Evolutionary conservation across 1,140 invertebrate species (phyloP).

Genomic region (Sycophaga agraensis): DNA sequence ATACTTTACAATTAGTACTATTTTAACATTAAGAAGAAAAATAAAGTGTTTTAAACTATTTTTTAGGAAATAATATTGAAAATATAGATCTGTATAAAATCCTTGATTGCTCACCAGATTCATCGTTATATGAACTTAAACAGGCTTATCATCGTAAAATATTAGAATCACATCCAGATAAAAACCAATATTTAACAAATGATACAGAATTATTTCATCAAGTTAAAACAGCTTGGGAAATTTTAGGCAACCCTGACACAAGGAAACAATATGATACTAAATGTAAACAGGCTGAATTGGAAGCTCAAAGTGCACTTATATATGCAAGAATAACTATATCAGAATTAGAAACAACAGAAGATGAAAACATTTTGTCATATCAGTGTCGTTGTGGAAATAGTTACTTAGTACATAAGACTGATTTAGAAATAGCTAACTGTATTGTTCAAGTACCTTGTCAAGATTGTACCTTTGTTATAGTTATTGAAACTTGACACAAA

Average conservation of each 20-base stretch:
- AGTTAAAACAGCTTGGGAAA: constrained; percentile 67
- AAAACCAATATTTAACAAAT: constrained; percentile 42
- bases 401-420: constrained; percentile 58
- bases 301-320: constrained; percentile 56
- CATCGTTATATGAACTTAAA: constrained; percentile 64
- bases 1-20: no score
- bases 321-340: constrained; percentile 60
- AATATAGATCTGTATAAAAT: constrained; percentile 60
- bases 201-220: constrained; percentile 54
- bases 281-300: constrained; percentile 56
- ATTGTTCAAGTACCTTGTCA: constrained; percentile 61
- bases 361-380: constrained; percentile 55
- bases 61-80: no score
- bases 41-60: no score
- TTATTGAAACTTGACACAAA: constrained; percentile 53
- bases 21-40: no score
- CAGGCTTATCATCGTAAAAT: constrained; percentile 63
- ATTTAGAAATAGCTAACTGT: constrained; percentile 53
- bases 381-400: constrained; percentile 66
- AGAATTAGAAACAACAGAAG: constrained; percentile 56
- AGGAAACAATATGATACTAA: constrained; percentile 64
- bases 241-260: constrained; percentile 58
- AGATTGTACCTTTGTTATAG: constrained; percentile 67
- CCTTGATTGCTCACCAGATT: constrained; percentile 60
- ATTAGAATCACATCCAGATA: constrained; percentile 67